A percentile compares a stretch with the other conserved stretches of the same genome.
Conservation (phyloP, 1,140 invertebrate species). For the Parasteatoda tepidariorum region DNA sequence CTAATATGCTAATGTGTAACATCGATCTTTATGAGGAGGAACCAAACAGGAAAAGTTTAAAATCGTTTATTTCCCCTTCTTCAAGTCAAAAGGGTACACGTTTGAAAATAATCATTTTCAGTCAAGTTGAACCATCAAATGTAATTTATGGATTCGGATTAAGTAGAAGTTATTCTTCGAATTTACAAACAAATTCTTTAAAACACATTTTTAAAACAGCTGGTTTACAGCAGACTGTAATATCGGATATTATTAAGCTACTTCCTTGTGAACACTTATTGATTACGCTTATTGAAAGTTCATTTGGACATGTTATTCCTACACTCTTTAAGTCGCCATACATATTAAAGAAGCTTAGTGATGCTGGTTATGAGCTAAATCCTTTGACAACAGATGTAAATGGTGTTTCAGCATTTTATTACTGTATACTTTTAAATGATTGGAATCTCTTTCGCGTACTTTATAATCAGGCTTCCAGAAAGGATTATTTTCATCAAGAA, state of each 20-base stretch:
- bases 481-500: background rate
- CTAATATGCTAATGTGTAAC: background rate
- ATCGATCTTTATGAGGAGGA: background rate
- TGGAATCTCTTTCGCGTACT: background rate
- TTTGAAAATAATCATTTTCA: background rate
- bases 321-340: constrained; percentile 7
- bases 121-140: background rate
- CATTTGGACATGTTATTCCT: background rate
- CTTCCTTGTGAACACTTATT: background rate
- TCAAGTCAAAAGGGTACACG: background rate
- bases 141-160: constrained; percentile 1
- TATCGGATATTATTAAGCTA: background rate
- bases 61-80: background rate
- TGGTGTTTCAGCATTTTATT: constrained; percentile 8
- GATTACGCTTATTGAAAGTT: background rate
- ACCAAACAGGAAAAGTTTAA: background rate
- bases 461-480: background rate
- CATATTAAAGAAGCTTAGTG: background rate
- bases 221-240: background rate
- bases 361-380: constrained; percentile 1
- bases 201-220: constrained; percentile 1
- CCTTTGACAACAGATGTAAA: background rate
- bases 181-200: background rate
- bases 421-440: background rate
- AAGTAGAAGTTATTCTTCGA: background rate